phyloP scores from a whole-genome alignment of 2,888 invertebrate genomes.

The Acleris cristana region DNA sequence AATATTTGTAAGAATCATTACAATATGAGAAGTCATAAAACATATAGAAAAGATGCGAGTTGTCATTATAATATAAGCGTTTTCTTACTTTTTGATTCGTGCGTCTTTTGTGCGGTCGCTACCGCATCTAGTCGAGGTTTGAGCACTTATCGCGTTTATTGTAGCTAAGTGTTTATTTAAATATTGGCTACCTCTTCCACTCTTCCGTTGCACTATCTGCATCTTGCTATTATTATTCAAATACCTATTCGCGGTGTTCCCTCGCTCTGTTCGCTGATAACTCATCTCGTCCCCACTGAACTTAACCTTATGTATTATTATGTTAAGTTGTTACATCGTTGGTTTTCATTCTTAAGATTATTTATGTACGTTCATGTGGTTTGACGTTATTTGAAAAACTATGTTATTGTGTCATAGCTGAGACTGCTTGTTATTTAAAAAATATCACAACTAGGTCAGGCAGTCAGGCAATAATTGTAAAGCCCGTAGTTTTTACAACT shows the following conservation, averaged over 20 bases:
- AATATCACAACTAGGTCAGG: too few species aligned
- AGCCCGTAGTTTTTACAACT: too few species aligned
- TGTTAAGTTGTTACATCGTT: constrained; percentile 13
- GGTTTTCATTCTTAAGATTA: not conserved
- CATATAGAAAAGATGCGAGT: too few species aligned
- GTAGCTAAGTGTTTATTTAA: constrained; percentile 76
- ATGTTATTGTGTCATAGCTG: too few species aligned
- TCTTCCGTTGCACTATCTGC: constrained; percentile 41
- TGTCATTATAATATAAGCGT: too few species aligned
- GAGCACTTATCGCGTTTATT: constrained; percentile 71
- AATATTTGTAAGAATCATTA: too few species aligned
- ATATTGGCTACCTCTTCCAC: constrained; percentile 53
- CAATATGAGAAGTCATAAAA: too few species aligned
- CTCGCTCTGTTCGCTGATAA: constrained; percentile 26
- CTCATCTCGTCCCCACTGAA: constrained; percentile 24
- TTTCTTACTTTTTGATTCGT: not conserved
- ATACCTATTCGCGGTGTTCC: constrained; percentile 27
- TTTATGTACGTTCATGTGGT: not conserved
- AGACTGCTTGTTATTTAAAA: too few species aligned
- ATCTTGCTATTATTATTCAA: constrained; percentile 37
- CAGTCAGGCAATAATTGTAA: too few species aligned
- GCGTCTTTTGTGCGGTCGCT: constrained; percentile 24
- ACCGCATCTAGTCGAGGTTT: constrained; percentile 48
- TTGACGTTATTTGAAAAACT: not conserved
- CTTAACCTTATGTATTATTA: constrained; percentile 21